Evolutionary conservation across 2,797 vertebrate species (phyloP), one percentile per base, ranked within the genome.

Genomic region (Microchirus variegatus): DNA sequence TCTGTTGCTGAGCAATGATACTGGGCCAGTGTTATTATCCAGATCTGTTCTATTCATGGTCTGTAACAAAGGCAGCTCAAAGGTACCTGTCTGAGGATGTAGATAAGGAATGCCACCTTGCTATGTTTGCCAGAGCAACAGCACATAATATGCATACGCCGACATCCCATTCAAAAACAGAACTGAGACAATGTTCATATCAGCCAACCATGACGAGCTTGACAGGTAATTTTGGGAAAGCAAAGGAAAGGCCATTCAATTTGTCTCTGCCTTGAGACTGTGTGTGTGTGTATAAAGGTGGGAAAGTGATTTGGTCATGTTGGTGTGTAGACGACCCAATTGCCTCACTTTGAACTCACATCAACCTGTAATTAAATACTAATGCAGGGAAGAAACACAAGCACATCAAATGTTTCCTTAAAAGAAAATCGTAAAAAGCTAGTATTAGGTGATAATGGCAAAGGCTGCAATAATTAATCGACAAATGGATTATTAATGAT

Each of bases 211-310:
- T 85, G 82, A 81, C 78, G 36, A 67, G 66, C 17, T 45, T 78
- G 86, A 84, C 80, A 81, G 78, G 75, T 84, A 82, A 87, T 89
- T 82, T 83, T 61, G 17, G 62, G 74, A 81, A 83, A 85, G 78
- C 69, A 77, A 76, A 82, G 82, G 72, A 90, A 87, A 82, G 84
- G 81, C 50, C 77, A 83, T 79, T 87, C 77, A 73, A 72, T 83
- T 75, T 53, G 53, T 68, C 22, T 73, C 51, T 63, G 65, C 5
- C 52, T 13, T 68, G 9, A 63, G 62, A 77, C 61, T 71, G 78
- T 82, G 72, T 75, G 78, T 82, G 72, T 75, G 70, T 69, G 86
- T 83, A 84, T 78, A 78, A 79, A 83, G 66, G 80, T 81, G 65
- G 78, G 63, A 83, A 86, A 87, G 80, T 59, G 51, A 78, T 85